These are phyloP conservation scores for Drosophila conformis DNA, from an alignment of 2,888 invertebrate species.

Conservation along the genomic window DNA sequence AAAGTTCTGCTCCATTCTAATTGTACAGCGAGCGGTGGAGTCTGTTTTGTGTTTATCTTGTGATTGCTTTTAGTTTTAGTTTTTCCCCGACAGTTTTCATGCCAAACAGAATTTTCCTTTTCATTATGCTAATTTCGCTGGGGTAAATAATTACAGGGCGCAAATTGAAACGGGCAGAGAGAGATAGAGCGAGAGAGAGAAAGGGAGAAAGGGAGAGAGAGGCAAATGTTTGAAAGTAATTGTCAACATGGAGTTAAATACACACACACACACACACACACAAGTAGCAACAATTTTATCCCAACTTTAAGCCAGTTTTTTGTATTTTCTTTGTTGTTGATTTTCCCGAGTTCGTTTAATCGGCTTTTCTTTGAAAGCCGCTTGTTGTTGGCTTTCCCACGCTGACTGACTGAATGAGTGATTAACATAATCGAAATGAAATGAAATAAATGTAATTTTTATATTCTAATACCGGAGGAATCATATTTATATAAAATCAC, in stretches of 20 bases:
- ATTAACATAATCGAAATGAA: constrained; percentile 56
- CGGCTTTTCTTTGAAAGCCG: constrained; percentile 37
- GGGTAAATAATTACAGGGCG: constrained; percentile 36
- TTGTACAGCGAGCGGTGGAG: constrained; percentile 1
- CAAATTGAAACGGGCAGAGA: constrained; percentile 18
- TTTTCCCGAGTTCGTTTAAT: constrained; percentile 21
- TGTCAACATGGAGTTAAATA: constrained; percentile 33
- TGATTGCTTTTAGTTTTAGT: constrained; percentile 51
- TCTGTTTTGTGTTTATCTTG: constrained; percentile 60
- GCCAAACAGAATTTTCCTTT: constrained; percentile 53
- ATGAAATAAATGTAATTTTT: constrained; percentile 34
- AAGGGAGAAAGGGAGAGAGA: constrained; percentile 4
- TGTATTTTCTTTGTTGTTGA: constrained; percentile 4
- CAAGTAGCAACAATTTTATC: constrained; percentile 5
- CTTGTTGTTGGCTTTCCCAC: constrained; percentile 48
- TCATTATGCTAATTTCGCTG: constrained; percentile 38
- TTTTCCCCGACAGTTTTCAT: constrained; percentile 57
- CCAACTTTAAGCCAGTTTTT: constrained; percentile 23
- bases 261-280: background rate
- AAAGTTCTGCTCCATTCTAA: constrained; percentile 30
- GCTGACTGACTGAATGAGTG: constrained; percentile 26
- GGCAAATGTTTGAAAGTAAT: constrained; percentile 34
- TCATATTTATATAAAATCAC: background rate
- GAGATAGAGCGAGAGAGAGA: constrained; percentile 15
- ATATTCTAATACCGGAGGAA: background rate